A percentile compares a stretch with the other conserved stretches of the same genome.
phyloP scores from a whole-genome alignment of 2,797 vertebrate species.

The Antennarius maculatus region DNA sequence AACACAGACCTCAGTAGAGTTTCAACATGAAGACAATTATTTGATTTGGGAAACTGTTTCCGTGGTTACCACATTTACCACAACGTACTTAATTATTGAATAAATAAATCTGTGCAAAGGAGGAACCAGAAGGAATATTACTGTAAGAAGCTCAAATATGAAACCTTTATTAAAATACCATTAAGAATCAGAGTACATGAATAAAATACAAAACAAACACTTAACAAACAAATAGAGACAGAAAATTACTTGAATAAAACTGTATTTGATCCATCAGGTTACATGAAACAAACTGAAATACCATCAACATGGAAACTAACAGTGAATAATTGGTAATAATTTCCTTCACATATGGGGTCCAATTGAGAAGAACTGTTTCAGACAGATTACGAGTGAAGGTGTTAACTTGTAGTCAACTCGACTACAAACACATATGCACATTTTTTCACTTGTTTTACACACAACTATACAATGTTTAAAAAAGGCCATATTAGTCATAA shows the following conservation, averaged over 20 bases:
- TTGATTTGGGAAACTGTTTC: no score
- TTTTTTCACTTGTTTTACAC: constrained; percentile 16
- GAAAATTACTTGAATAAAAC: neutral
- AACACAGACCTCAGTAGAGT: no score
- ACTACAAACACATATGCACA: constrained; percentile 15
- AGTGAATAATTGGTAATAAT: neutral
- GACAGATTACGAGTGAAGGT: neutral
- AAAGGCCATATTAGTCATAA: constrained; percentile 1
- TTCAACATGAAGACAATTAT: no score
- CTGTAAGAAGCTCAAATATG: neutral
- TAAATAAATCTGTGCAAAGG: no score
- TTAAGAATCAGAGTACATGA: neutral
- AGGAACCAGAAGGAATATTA: neutral
- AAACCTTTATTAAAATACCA: constrained; percentile 14
- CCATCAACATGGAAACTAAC: neutral
- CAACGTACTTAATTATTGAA: neutral
- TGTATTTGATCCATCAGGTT: constrained; percentile 12
- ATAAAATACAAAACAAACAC: neutral
- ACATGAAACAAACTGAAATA: neutral
- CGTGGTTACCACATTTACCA: no score
- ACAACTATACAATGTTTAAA: neutral
- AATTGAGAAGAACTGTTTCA: constrained; percentile 17
- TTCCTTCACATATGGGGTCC: neutral
- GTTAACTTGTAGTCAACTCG: neutral
- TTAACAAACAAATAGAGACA: neutral